Evolutionary conservation across 2,113 vertebrate species (phyloP).

Genomic region (Mobula birostris): DNA sequence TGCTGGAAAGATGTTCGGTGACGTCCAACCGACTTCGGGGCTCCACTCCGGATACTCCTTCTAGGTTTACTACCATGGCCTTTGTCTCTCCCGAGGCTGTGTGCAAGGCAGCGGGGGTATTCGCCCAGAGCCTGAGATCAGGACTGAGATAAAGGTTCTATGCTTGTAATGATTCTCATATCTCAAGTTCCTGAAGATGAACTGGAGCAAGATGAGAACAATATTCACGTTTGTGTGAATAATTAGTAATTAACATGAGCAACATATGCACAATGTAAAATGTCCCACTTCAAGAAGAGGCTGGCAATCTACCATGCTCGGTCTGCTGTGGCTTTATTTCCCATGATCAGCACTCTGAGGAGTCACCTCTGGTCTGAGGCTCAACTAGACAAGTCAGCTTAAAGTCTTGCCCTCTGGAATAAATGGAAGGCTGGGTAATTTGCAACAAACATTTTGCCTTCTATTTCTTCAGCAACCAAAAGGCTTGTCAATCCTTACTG

Average conservation of each 20-base stretch:
- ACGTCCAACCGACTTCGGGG: too few species aligned
- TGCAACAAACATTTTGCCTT: background rate
- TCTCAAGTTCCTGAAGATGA: background rate
- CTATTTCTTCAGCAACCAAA: background rate
- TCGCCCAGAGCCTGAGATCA: background rate
- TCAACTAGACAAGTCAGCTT: too few species aligned
- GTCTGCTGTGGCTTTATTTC: background rate
- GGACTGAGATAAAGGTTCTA: background rate
- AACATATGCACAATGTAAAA: background rate
- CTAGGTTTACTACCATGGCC: too few species aligned
- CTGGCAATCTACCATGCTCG: background rate
- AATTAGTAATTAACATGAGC: background rate
- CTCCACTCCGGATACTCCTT: too few species aligned
- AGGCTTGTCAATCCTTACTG: background rate
- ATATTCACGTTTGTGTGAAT: background rate
- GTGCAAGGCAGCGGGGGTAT: too few species aligned
- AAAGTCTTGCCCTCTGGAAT: too few species aligned
- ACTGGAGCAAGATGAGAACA: background rate
- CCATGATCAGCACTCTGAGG: background rate
- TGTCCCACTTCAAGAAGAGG: background rate
- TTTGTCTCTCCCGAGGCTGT: too few species aligned
- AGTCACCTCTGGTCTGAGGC: background rate
- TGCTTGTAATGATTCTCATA: background rate
- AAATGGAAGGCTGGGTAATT: background rate
- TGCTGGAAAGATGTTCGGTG: too few species aligned